Evolutionary conservation across 92 coral and sea anemone genomes (phyloP), one percentile per base, ranked within the genome.

Genomic region (Muricea muricata): DNA sequence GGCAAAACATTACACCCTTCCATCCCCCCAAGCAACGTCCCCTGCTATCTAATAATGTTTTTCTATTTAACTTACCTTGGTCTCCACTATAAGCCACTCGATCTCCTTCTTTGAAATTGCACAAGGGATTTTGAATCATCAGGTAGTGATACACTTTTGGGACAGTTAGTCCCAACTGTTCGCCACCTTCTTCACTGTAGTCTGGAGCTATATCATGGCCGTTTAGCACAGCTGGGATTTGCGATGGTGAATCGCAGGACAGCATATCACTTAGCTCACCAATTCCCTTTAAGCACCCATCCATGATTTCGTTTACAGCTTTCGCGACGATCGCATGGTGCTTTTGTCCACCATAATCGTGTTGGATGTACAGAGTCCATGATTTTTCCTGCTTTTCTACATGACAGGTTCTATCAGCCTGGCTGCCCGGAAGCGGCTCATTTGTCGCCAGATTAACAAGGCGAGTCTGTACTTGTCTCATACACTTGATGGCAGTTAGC

Each of bases 381-480:
- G 93, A 97, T 82, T 93, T 93, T 13, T 66, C 90, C 7, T 83
- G 57, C 14, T 66, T 73, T 14, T 39, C 90, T 7, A 85, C 91
- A 29, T 88, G 90, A 42, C 93, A 92, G 0, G 32, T 12, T 6
- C n/a, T 35, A 4, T 26, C 30, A 20, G 12, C 7, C 26, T 65
- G 1, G 33, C 65, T 75, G 7, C 45, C 5, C 32, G 37, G 65
- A 23, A 75, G 35, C 0, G 98, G 87, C 17, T 50, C 78, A 1
- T 91, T 90, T 0, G 93, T 91, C 69, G 86, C 93, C 3, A 92
- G 82, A 85, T 91, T 91, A 42, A 95, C 87, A 33, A 95, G 90
- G 60, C 90, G 98, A 13, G 95, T 93, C 78, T 95, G 94, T 18
- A 95, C 89, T 26, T 91, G 84, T 21, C 91, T 88, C 98, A 95